Percentiles rank a stretch among this genome's conserved stretches.
Conservation (phyloP, 2,888 invertebrate species). For the Stenotaenia linearis region DNA sequence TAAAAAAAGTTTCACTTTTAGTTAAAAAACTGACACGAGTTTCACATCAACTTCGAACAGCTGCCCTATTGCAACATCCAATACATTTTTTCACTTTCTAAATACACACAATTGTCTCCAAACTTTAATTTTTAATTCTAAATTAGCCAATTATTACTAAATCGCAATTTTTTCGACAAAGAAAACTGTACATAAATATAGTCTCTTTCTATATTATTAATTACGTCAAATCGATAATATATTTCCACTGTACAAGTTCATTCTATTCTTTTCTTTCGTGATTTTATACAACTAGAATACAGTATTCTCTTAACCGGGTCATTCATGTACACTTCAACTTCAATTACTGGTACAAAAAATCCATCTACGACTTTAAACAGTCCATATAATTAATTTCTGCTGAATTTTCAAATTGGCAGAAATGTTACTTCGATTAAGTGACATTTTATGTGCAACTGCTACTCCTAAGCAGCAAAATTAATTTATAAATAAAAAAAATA, state of each 20-base stretch:
- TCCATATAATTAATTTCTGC: background rate
- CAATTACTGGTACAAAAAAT: too few relatives aligned
- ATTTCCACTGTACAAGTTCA: constrained; percentile 9
- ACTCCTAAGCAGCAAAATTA: background rate
- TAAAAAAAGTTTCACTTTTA: background rate
- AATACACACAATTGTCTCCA: background rate
- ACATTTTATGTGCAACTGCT: background rate
- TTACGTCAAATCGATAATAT: constrained; percentile 13
- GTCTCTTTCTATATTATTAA: background rate
- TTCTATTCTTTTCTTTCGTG: background rate
- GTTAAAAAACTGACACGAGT: background rate
- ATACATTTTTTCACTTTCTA: background rate
- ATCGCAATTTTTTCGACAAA: background rate
- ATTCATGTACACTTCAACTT: background rate
- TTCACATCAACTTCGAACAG: background rate
- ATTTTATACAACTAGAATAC: constrained; percentile 23
- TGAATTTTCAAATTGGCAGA: background rate
- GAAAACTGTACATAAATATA: constrained; percentile 19
- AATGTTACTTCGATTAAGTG: too few relatives aligned
- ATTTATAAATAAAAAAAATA: background rate
- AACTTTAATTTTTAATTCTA: background rate
- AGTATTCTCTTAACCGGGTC: background rate
- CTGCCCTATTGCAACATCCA: constrained; percentile 7
- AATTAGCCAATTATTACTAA: background rate
- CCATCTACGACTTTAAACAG: background rate